Evolutionary conservation across 2,888 invertebrate species (phyloP), one percentile per base, ranked within the genome.

Genomic region (Pimpla rufipes): DNA sequence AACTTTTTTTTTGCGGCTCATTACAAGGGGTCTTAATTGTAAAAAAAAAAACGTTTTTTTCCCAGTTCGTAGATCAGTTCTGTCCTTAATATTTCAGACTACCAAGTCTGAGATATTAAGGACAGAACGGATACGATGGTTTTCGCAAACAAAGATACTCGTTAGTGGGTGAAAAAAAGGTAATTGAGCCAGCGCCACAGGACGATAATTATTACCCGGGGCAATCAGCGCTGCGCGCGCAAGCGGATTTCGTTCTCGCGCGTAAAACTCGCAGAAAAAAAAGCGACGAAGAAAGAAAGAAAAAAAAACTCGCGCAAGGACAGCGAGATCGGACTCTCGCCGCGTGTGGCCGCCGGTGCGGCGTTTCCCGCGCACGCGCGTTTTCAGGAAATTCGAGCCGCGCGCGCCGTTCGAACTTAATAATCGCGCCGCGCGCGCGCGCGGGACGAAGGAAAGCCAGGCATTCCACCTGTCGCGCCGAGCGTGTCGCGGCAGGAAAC

Each of bases 251-350:
- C 67, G 73, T 67, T 73, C 23, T n/a, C 35, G 50, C 45, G 66
- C 7, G 67, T 40, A 77, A n/a, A 29, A 10, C 47, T 71, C 37
- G 45, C 35, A 13, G 16, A 47, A 16, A 23, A 42, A 50, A 59
- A 67, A 83, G 70, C 37, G 67, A 42, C 7, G 37, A 37, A 1
- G 8, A 10, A 47, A n/a, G 16, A 47, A 59, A 57, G 21, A 59
- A 68, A 37, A 18, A 66, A 50, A 67, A 73, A 37, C 29, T 35
- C 29, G 79, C 8, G 76, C 83, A 83, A 83, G 83, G 83, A 77
- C 80, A 16, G 68, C 74, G 35, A 37, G 83, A 76, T 79, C 76
- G 57, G 83, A 78, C 78, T 59, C 73, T 77, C 77, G 59, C 79
- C 29, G 29, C 29, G 29, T 29, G 29, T 5, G 66, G 29, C 21